phyloP scores from a whole-genome alignment of 92 coral and sea anemone genomes.

The Zoanthus gigantus region DNA sequence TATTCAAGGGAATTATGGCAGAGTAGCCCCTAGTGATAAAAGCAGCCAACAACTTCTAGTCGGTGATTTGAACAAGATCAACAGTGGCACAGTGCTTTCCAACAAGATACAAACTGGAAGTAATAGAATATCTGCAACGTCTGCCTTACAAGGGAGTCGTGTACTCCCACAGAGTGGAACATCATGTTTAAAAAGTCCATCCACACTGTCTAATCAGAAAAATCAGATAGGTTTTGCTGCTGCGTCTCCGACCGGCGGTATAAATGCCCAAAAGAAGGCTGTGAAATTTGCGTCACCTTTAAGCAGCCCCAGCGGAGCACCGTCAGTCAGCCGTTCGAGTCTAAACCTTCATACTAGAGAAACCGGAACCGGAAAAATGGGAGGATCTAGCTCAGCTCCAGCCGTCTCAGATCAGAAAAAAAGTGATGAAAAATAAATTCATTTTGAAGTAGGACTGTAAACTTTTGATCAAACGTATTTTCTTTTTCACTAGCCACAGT shows the following conservation, averaged over 20 bases:
- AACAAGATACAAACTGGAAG: conserved; percentile 12
- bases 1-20: conserved; percentile 22
- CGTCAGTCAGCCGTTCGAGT: neutral
- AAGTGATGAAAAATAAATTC: neutral
- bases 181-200: conserved; percentile 5
- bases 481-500: neutral
- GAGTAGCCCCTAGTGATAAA: neutral
- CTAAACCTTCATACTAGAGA: neutral
- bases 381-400: neutral
- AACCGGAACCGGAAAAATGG: neutral
- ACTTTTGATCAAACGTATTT: neutral
- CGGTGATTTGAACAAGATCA: neutral
- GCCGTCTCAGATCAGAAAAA: neutral
- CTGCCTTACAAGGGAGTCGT: neutral
- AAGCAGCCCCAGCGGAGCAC: conserved; percentile 12
- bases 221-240: neutral
- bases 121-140: neutral
- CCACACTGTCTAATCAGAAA: neutral
- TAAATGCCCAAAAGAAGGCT: neutral
- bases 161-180: neutral
- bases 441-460: neutral
- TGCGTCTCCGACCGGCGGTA: neutral
- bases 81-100: neutral
- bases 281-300: neutral
- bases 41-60: neutral